A percentile compares a stretch with the other conserved stretches of the same genome.
Evolutionary conservation across 2,113 vertebrate genomes (phyloP).

Genomic region (Marmota monax): DNA sequence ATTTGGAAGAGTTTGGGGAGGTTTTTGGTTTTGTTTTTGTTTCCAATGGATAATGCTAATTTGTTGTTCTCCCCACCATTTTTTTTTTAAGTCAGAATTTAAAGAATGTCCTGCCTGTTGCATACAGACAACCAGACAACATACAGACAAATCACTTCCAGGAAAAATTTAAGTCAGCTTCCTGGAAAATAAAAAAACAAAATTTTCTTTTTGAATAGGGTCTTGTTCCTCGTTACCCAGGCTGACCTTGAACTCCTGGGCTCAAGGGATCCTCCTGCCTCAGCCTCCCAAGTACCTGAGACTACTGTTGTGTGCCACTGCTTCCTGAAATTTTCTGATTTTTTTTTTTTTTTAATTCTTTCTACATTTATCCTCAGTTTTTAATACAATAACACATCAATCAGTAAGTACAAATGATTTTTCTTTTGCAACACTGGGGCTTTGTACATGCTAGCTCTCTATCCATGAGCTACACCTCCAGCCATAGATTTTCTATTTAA

Average conservation of each 20-base stretch:
- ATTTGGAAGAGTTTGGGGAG: constrained; percentile 52
- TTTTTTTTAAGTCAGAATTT: constrained; percentile 41
- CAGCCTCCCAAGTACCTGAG: background rate
- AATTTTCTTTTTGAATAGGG: background rate
- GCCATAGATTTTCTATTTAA: background rate
- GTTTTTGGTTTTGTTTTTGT: constrained; percentile 63
- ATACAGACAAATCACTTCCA: background rate
- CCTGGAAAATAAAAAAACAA: background rate
- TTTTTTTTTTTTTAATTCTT: background rate
- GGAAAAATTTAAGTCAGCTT: constrained; percentile 15
- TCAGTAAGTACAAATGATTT: background rate
- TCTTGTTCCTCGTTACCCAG: background rate
- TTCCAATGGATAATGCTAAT: constrained; percentile 58
- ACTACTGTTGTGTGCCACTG: background rate
- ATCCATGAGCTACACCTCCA: background rate
- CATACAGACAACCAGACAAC: background rate
- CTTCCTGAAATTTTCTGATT: constrained; percentile 40
- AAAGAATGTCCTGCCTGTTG: constrained; percentile 49
- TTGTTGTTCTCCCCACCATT: background rate
- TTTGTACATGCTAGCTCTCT: background rate
- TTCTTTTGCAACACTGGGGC: background rate
- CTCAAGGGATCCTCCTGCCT: background rate
- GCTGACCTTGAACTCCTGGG: background rate
- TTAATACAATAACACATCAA: background rate
- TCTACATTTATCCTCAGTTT: background rate